Evolutionary conservation across 2,888 invertebrate species (phyloP), one percentile per base, ranked within the genome.

Genomic region (Lasioglossum morio): DNA sequence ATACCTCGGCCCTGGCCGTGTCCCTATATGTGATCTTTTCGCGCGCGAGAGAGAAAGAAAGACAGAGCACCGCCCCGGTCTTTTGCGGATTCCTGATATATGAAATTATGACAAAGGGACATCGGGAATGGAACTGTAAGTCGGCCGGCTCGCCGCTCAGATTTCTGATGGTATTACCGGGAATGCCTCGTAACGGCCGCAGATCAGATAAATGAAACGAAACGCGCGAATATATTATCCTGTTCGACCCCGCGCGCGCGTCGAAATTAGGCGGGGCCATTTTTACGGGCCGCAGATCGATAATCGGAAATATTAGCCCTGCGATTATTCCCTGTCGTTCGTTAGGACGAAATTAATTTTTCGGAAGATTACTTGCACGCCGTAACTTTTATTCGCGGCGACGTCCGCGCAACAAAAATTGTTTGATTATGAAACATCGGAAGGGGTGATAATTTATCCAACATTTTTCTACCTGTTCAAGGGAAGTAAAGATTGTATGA

Each of bases 31-130:
- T 93, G 94, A 95, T 94, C 92, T 93, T 91, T 76, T 79, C 87
- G 91, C 87, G 92, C 89, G 88, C 90, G 89, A 92, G 84, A 53
- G 3, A 23, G 53, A 23, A 4, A 48, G 23, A 53, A 4, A 48
- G 23, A 53, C 19, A 48, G n/a, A 53, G 23, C 10, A 53, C 53
- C 85, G 53, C 76, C 89, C 82, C 87, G 89, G 84, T 85, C 89
- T 92, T 93, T 93, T 91, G 91, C 89, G 91, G 92, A 92, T 93
- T 92, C 93, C 92, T 93, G 93, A 94, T 94, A 92, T 92, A 91
- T 91, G 93, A 92, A 94, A 94, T 93, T 94, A 94, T 93, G 93
- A 92, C 88, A 83, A 83, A 69, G 90, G 92, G 88, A 86, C 87
- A 88, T 89, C 89, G 53, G 86, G 79, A 90, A 89, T 89, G 91